phyloP scores from a whole-genome alignment of 2,797 vertebrate genomes.

The Hapalemur alaotrensis region DNA sequence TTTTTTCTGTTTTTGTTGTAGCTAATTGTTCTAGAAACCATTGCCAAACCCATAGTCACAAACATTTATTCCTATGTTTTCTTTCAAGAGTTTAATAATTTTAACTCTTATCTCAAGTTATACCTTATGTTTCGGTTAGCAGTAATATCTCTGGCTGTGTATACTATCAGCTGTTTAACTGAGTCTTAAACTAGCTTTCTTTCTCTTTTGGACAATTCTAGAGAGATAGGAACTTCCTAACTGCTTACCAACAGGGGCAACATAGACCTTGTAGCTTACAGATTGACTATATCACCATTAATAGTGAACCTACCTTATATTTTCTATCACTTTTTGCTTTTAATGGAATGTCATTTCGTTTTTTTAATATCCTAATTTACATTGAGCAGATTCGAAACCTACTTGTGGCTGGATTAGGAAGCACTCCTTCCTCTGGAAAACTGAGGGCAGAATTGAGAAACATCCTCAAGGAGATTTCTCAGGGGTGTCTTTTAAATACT shows the following conservation, averaged over 20 bases:
- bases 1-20: background rate
- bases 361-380: background rate
- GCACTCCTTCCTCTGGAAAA: background rate
- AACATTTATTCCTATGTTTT: background rate
- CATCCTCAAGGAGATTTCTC: background rate
- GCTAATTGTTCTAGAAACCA: background rate
- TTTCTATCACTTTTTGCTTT: slow-evolving; percentile 20
- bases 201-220: background rate
- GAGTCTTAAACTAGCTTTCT: background rate
- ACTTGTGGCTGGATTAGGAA: background rate
- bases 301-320: background rate
- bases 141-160: background rate
- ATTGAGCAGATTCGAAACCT: background rate
- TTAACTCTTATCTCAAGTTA: background rate
- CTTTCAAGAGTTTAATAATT: background rate
- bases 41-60: background rate
- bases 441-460: background rate
- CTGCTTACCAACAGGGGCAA: background rate
- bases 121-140: background rate
- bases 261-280: background rate
- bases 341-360: background rate
- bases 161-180: background rate
- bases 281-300: background rate
- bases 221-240: background rate
- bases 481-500: background rate